phyloP scores from a whole-genome alignment of 2,888 invertebrate species.

The Amphipoea lucens region DNA sequence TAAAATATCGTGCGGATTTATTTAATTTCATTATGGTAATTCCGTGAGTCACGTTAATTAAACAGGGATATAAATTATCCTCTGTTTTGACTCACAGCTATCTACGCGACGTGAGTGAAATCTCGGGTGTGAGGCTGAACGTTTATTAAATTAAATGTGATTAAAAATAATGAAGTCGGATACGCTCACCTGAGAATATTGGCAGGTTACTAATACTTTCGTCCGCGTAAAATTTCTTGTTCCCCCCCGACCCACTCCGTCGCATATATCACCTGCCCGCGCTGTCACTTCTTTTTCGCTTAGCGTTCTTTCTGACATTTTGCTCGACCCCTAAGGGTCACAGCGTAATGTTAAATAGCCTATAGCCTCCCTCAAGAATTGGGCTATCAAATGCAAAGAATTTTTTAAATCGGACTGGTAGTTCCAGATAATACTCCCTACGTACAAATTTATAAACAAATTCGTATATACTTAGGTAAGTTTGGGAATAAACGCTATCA shows the following conservation, averaged over 20 bases:
- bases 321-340: background rate
- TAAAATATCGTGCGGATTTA: constrained; percentile 44
- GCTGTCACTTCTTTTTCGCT: too few relatives aligned
- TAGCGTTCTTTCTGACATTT: background rate
- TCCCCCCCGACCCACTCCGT: background rate
- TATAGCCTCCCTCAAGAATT: too few relatives aligned
- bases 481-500: background rate
- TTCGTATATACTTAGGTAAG: background rate
- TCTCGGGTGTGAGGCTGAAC: constrained; percentile 19
- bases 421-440: background rate
- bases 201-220: background rate
- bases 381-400: background rate
- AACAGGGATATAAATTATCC: constrained; percentile 49
- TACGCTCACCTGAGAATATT: constrained; percentile 5
- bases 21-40: constrained; percentile 53
- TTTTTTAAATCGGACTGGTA: too few relatives aligned
- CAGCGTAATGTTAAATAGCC: background rate
- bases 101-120: constrained; percentile 40
- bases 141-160: constrained; percentile 19
- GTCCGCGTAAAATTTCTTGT: background rate
- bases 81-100: constrained; percentile 43
- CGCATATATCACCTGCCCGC: too few relatives aligned
- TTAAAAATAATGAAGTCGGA: background rate
- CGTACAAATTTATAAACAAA: background rate
- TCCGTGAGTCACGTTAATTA: constrained; percentile 47